These are phyloP conservation scores for Phyllopteryx taeniolatus DNA, from an alignment of 2,113 vertebrate genomes.

Conservation along the genomic window DNA sequence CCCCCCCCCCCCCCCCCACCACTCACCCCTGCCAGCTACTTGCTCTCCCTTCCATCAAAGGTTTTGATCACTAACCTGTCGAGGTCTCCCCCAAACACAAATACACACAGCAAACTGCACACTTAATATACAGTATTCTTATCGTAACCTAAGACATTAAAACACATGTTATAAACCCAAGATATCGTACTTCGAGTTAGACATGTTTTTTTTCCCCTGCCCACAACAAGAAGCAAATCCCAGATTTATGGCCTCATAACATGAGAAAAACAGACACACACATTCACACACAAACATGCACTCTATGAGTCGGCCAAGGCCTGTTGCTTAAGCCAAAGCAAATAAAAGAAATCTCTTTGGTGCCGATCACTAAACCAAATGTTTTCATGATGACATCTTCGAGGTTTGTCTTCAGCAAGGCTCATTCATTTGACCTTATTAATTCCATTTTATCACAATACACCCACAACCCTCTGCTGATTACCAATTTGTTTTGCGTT, in stretches of 20 bases:
- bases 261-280: slow-evolving; percentile 12
- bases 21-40: slow-evolving; percentile 29
- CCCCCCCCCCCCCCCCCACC: slow-evolving; percentile 18
- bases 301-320: slow-evolving; percentile 23
- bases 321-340: slow-evolving; percentile 55
- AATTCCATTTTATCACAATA: slow-evolving; percentile 27
- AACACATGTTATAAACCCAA: background rate
- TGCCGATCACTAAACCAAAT: slow-evolving; percentile 64
- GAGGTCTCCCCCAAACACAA: slow-evolving; percentile 56
- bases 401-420: background rate
- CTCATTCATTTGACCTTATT: slow-evolving; percentile 50
- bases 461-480: slow-evolving; percentile 11
- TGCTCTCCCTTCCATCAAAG: slow-evolving; percentile 53
- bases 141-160: background rate
- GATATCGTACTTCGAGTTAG: background rate
- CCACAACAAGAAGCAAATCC: background rate
- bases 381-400: slow-evolving; percentile 46
- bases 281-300: background rate
- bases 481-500: background rate
- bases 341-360: slow-evolving; percentile 74
- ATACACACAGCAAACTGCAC: slow-evolving; percentile 12
- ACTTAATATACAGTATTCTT: background rate
- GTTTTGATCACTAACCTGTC: slow-evolving; percentile 93
- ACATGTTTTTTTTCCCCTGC: background rate
- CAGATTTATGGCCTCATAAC: background rate